Evolutionary conservation across 2,888 invertebrate species (phyloP), one percentile per base, ranked within the genome.

Genomic region (Linnaemya tessellans): DNA sequence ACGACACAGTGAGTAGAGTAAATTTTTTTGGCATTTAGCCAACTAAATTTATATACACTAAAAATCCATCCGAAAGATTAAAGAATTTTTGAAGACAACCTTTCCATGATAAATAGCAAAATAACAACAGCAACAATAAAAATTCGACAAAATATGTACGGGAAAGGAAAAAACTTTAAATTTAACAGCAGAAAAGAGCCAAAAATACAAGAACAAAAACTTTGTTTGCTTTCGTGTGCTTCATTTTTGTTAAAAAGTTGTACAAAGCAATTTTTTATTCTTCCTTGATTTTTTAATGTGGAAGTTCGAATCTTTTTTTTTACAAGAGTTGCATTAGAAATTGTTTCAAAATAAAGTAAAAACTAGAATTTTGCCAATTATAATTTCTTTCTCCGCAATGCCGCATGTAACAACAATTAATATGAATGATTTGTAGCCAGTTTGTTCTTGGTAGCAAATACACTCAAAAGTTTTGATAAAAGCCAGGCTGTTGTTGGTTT

Each of bases 11-110:
- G 56, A 74, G 73, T 64, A 71, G 62, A 80, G 62, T 65, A 86
- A 77, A 78, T 84, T 83, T 80, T 79, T 80, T 85, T 87, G 87
- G 87, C 87, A 86, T 64, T 84, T 68, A 58, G 86, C 87, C 87
- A 87, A 86, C 70, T 54, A 82, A 79, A 85, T 75, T 79, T 85
- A 85, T 84, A 81, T 79, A 82, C 84, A 79, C 74, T 82, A 81
- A 74, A 84, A 85, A 85, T 82, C 79, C 79, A 85, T 85, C 85
- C 74, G 71, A 82, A 79, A 85, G 85, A 85, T 85, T 85, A 85
- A 85, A 85, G 85, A 82, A 79, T 85, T 85, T 84, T 82, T 79
- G 70, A 82, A 85, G 82, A 85, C 85, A 85, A 82, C 70, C 79
- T 82, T 82, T 74, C 70, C 77, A 77, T 78, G 68, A 84, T 78